These are phyloP conservation scores for Ophioninae sp. DNA, from an alignment of 2,888 invertebrate genomes.

Conservation along the genomic window DNA sequence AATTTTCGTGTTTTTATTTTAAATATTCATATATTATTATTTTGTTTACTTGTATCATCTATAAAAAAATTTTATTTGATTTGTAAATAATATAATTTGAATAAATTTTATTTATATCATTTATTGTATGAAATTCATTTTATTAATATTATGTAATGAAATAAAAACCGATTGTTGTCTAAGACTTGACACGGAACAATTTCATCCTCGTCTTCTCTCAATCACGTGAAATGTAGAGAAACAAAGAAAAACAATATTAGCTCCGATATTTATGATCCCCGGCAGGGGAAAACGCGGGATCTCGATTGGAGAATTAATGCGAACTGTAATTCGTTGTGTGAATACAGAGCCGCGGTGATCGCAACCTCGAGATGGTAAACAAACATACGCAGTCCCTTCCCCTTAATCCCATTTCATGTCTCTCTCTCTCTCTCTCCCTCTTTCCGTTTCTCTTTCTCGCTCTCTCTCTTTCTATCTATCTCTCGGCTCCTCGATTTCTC, in stretches of 20 bases:
- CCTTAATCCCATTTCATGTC: background rate
- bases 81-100: too few species aligned
- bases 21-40: too few species aligned
- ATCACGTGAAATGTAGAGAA: conserved; percentile 16
- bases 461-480: conserved; percentile 23
- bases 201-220: conserved; percentile 19
- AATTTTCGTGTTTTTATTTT: too few species aligned
- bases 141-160: too few species aligned
- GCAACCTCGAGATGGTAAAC: conserved; percentile 81
- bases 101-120: too few species aligned
- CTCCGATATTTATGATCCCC: conserved; percentile 9
- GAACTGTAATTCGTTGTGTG: conserved; percentile 78
- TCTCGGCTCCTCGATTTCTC: background rate
- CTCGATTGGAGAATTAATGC: conserved; percentile 73
- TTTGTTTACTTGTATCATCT: too few species aligned
- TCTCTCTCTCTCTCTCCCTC: conserved; percentile 10
- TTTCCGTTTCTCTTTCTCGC: conserved; percentile 2
- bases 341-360: conserved; percentile 80
- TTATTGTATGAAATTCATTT: too few species aligned
- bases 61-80: too few species aligned
- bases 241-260: conserved; percentile 12
- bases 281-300: conserved; percentile 21
- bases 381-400: conserved; percentile 28
- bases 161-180: too few species aligned
- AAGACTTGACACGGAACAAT: background rate